Evolutionary conservation across 2,888 invertebrate genomes (phyloP).

Genomic region (Temnothorax ravouxi): DNA sequence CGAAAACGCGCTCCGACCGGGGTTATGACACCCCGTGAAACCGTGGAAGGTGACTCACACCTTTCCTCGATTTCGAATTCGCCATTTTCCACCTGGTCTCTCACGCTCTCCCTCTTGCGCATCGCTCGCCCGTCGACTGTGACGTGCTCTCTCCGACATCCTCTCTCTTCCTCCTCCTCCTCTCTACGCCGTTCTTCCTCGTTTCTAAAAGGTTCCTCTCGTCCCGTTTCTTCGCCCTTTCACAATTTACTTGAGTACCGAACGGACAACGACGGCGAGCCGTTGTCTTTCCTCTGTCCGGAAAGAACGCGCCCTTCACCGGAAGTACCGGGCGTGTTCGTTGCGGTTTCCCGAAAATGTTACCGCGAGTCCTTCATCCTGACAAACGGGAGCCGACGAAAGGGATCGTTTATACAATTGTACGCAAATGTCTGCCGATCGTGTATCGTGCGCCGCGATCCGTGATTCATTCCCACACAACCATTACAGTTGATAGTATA

Average conservation of each 20-base stretch:
- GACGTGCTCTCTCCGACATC: conserved; percentile 72
- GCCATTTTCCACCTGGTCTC: conserved; percentile 77
- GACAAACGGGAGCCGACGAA: not conserved
- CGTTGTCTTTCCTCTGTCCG: conserved; percentile 1
- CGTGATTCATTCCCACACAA: conserved; percentile 34
- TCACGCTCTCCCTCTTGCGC: conserved; percentile 77
- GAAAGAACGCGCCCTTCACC: not conserved
- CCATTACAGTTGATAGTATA: conserved; percentile 23
- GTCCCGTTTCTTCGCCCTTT: conserved; percentile 36
- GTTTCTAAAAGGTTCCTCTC: conserved; percentile 41
- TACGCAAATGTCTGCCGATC: conserved; percentile 15
- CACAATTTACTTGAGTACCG: conserved; percentile 21
- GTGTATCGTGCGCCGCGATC: conserved; percentile 1
- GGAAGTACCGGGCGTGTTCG: conserved; percentile 16
- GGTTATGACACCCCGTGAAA: conserved; percentile 77
- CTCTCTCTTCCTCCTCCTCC: conserved; percentile 31
- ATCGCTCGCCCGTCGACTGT: conserved; percentile 76
- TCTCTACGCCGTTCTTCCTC: conserved; percentile 29
- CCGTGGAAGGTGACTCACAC: conserved; percentile 73
- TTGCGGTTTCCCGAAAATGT: conserved; percentile 9
- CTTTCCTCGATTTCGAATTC: conserved; percentile 78
- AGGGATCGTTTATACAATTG: not conserved
- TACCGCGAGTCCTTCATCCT: not conserved
- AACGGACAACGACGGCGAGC: not conserved
- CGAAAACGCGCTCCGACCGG: conserved; percentile 69